phyloP scores from a whole-genome alignment of 2,888 invertebrate genomes.

The Apodemia zela region DNA sequence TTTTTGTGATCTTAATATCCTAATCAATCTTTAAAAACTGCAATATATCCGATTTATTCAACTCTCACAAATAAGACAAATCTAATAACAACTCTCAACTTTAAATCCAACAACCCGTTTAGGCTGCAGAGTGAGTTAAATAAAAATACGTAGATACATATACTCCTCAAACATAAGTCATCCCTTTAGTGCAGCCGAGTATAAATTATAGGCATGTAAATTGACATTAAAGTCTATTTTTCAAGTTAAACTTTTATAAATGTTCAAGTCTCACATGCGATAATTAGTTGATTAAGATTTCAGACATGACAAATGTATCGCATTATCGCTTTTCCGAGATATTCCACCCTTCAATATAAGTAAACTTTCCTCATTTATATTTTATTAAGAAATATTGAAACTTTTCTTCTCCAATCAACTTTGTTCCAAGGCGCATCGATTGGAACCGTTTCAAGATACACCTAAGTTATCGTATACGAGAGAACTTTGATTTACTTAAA shows the following conservation, averaged over 20 bases:
- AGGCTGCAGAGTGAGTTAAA: too few species aligned
- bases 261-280: background rate
- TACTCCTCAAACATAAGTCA: too few species aligned
- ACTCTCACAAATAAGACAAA: too few species aligned
- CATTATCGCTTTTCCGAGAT: conserved; percentile 27
- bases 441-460: conserved; percentile 48
- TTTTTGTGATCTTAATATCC: too few species aligned
- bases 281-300: conserved; percentile 42
- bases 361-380: conserved; percentile 65
- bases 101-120: too few species aligned
- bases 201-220: too few species aligned
- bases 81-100: too few species aligned
- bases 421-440: conserved; percentile 61
- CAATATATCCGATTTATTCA: too few species aligned
- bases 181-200: too few species aligned
- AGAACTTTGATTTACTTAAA: conserved; percentile 34
- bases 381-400: conserved; percentile 66
- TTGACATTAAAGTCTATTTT: background rate
- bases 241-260: background rate
- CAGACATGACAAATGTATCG: conserved; percentile 35
- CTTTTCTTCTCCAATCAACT: conserved; percentile 61
- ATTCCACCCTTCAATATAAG: conserved; percentile 36
- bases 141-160: too few species aligned
- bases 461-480: conserved; percentile 35
- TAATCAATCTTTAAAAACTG: too few species aligned